phyloP scores from a whole-genome alignment of 2,797 vertebrate species.

The Nyctibius grandis region DNA sequence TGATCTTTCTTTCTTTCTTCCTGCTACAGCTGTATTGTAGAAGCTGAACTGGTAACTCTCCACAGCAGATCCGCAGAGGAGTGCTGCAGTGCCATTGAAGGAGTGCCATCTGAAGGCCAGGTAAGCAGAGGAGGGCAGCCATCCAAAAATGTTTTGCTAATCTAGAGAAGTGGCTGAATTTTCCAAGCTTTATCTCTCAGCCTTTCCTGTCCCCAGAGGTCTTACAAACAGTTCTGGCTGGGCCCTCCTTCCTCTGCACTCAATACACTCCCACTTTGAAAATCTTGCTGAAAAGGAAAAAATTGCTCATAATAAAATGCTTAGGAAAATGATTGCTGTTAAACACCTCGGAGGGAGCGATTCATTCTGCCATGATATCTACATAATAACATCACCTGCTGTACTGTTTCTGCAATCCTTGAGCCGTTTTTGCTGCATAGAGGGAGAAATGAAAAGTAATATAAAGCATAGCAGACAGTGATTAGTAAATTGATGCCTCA shows the following conservation, averaged over 20 bases:
- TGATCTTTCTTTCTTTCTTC: neutral
- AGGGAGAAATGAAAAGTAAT: slow-evolving; percentile 24
- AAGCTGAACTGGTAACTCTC: neutral
- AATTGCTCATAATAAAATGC: neutral
- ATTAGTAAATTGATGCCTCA: slow-evolving; percentile 48
- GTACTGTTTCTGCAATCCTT: slow-evolving; percentile 6
- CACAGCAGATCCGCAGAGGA: neutral
- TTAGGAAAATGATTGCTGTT: slow-evolving; percentile 5
- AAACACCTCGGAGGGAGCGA: neutral
- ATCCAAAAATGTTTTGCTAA: neutral
- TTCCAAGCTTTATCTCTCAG: neutral
- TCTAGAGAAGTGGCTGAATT: neutral
- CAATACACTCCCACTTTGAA: neutral
- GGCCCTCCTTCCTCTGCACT: neutral
- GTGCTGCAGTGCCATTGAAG: neutral
- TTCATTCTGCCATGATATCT: neutral
- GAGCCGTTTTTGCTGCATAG: slow-evolving; percentile 1
- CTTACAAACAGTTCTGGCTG: neutral
- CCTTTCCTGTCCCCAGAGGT: neutral
- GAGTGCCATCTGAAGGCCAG: neutral
- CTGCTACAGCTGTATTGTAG: neutral
- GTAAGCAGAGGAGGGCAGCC: neutral
- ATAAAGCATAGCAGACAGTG: neutral
- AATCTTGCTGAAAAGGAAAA: slow-evolving; percentile 29
- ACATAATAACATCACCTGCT: neutral